Evolutionary conservation across 2,888 invertebrate genomes (phyloP).

Genomic region (Linnaemya tessellans): DNA sequence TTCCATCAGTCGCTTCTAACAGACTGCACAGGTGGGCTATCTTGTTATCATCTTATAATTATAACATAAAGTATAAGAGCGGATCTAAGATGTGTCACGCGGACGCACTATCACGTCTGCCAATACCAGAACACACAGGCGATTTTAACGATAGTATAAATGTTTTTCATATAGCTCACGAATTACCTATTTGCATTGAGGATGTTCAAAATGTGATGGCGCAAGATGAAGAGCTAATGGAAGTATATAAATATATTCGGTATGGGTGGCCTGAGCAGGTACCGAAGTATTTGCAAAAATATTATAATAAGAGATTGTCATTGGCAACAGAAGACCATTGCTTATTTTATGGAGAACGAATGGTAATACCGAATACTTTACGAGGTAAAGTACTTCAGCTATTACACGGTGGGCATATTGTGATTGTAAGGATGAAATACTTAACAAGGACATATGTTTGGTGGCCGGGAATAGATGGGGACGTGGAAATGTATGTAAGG

Average conservation of each 20-base stretch:
- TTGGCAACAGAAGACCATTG: no score
- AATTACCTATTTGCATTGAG: conserved; percentile 42
- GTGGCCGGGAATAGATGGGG: conserved; percentile 76
- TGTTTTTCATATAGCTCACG: conserved; percentile 45
- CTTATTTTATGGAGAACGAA: no score
- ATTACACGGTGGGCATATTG: conserved; percentile 71
- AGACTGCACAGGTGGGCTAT: no score
- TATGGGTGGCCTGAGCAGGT: no score
- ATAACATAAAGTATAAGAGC: no score
- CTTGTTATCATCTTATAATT: no score
- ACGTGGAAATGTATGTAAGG: conserved; percentile 73
- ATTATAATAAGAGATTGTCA: no score
- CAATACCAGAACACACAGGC: conserved; percentile 34
- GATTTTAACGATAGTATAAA: conserved; percentile 57
- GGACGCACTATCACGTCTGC: conserved; percentile 72
- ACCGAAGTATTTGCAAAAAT: no score
- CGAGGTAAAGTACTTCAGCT: no score
- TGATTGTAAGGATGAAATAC: conserved; percentile 76
- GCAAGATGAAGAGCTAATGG: conserved; percentile 6
- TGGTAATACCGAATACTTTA: no score
- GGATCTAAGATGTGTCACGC: conserved; percentile 50
- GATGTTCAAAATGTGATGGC: conserved; percentile 20
- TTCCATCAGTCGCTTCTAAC: conserved; percentile 46
- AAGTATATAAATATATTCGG: no score
- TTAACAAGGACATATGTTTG: conserved; percentile 75